Evolutionary conservation across 2,888 invertebrate genomes (phyloP).

Genomic region (Aspidapion aeneum): DNA sequence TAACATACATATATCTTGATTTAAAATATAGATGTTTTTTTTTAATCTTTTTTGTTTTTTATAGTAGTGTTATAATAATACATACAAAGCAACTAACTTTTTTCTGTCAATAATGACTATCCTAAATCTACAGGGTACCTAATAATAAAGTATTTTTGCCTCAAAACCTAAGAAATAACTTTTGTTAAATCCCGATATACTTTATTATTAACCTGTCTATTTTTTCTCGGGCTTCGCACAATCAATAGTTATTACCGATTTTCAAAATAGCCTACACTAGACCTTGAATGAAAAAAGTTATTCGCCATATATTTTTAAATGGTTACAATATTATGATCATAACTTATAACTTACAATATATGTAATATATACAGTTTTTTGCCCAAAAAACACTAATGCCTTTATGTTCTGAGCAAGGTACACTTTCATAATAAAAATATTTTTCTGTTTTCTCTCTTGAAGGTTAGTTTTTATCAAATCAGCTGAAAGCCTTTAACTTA

Average conservation of each 20-base stretch:
- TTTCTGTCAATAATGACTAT: background rate
- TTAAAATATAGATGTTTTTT: conserved; percentile 35
- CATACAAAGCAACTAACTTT: background rate
- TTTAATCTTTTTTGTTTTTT: background rate
- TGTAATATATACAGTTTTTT: background rate
- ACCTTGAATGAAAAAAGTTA: background rate
- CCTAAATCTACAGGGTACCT: too few species aligned
- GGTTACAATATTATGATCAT: background rate
- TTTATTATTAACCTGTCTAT: too few species aligned
- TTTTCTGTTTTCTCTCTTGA: conserved; percentile 6
- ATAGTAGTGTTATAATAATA: background rate
- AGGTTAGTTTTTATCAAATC: conserved; percentile 3
- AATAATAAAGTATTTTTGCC: too few species aligned
- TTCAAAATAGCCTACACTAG: too few species aligned
- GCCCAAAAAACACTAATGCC: conserved; percentile 1
- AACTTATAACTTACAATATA: background rate
- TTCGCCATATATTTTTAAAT: background rate
- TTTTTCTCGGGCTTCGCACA: too few species aligned
- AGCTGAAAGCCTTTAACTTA: too few species aligned
- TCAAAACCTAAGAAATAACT: too few species aligned
- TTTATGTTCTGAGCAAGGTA: background rate
- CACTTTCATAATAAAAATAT: conserved; percentile 14
- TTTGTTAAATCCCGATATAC: too few species aligned
- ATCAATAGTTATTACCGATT: too few species aligned
- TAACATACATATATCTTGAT: conserved; percentile 46